Conservation (phyloP, 2,797 vertebrate species). For the Aplochiton taeniatus region DNA sequence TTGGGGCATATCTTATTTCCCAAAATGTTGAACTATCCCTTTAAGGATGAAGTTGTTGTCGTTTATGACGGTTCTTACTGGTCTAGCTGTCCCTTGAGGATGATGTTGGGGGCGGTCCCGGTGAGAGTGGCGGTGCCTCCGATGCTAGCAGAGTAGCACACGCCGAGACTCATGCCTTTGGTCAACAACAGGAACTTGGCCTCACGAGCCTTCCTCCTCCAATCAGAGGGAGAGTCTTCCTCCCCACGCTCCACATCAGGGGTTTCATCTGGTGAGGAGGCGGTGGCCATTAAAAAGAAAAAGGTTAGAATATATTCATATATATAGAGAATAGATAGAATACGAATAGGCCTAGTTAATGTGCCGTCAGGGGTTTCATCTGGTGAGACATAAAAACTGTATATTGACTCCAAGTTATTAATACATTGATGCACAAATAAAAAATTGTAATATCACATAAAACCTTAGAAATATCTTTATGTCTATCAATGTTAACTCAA, state of each 20-base stretch:
- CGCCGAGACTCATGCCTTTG: conserved; percentile 86
- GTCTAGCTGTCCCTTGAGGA: conserved; percentile 89
- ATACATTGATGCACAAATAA: too few relatives aligned
- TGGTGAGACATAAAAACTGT: too few relatives aligned
- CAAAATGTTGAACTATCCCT: too few relatives aligned
- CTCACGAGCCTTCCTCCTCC: conserved; percentile 42
- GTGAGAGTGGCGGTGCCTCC: conserved; percentile 93
- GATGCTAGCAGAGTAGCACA: conserved; percentile 92
- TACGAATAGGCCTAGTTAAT: too few relatives aligned
- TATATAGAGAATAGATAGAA: background rate
- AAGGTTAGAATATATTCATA: background rate
- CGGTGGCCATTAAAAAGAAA: background rate
- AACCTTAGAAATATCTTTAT: too few relatives aligned
- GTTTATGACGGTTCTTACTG: conserved; percentile 70
- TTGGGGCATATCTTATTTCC: too few relatives aligned
- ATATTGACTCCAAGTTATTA: too few relatives aligned
- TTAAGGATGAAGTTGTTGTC: background rate
- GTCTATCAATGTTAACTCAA: too few relatives aligned
- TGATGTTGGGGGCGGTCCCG: conserved; percentile 90
- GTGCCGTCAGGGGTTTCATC: too few relatives aligned
- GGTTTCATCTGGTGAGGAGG: conserved; percentile 39
- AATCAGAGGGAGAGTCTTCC: conserved; percentile 16
- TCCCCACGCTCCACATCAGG: conserved; percentile 3
- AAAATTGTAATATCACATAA: too few relatives aligned
- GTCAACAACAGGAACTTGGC: conserved; percentile 71